Evolutionary conservation across 2,797 vertebrate genomes (phyloP).

Genomic region (Tachyglossus aculeatus): DNA sequence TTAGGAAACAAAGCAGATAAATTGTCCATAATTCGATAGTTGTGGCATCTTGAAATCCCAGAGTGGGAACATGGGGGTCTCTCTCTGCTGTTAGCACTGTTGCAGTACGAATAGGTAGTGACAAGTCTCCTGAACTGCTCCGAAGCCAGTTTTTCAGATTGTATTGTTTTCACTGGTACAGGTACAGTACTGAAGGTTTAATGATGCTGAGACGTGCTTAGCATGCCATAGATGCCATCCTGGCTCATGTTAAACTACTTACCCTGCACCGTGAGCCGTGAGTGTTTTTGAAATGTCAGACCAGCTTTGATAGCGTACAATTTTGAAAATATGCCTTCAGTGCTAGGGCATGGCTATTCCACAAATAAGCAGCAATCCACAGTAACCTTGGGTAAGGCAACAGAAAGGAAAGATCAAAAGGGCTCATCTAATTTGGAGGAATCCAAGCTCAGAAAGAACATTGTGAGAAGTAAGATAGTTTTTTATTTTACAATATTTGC

Average conservation of each 20-base stretch:
- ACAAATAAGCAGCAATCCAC: not conserved
- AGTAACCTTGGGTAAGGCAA: not conserved
- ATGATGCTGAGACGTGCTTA: not conserved
- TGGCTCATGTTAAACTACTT: conserved; percentile 18
- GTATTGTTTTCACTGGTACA: not conserved
- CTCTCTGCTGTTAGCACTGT: not conserved
- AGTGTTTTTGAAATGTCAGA: conserved; percentile 20
- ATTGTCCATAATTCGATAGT: conserved; percentile 22
- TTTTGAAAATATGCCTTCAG: not conserved
- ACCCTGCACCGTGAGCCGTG: not conserved
- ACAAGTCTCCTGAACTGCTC: not conserved
- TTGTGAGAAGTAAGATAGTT: not conserved
- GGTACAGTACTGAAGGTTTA: conserved; percentile 2
- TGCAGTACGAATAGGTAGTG: not conserved
- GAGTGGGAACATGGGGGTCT: not conserved
- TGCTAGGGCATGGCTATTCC: not conserved
- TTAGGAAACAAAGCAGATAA: conserved; percentile 11
- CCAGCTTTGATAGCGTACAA: not conserved
- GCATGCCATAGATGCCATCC: conserved; percentile 7
- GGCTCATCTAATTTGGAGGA: not conserved
- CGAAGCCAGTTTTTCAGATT: not conserved
- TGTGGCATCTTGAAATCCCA: not conserved
- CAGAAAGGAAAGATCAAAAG: not conserved
- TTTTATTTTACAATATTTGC: too few species aligned
- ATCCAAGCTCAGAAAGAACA: not conserved